Conservation (phyloP, 2,888 invertebrate species). For the Volucella inflata region DNA sequence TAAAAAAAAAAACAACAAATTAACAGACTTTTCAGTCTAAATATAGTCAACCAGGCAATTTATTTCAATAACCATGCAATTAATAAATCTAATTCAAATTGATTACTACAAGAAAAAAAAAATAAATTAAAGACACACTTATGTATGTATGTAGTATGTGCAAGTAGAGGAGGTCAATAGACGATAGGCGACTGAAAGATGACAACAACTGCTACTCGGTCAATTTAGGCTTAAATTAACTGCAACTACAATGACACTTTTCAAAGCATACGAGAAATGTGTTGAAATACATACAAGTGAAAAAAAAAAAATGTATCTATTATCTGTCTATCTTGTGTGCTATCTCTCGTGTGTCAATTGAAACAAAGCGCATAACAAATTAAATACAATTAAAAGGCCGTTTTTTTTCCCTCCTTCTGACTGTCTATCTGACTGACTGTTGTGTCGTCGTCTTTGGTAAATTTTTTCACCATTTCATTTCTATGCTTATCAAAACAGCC, state of each 20-base stretch:
- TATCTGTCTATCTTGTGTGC: slow-evolving; percentile 35
- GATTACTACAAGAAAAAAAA: no score
- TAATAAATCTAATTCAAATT: slow-evolving; percentile 66
- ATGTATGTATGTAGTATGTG: neutral
- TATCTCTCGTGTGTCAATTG: slow-evolving; percentile 71
- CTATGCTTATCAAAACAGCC: slow-evolving; percentile 59
- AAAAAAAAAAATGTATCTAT: slow-evolving; percentile 23
- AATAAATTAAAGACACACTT: neutral
- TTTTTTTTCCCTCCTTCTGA: slow-evolving; percentile 17
- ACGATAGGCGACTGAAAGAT: slow-evolving; percentile 53
- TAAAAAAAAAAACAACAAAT: neutral
- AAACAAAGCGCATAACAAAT: slow-evolving; percentile 74
- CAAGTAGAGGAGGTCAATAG: slow-evolving; percentile 66
- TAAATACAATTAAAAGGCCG: slow-evolving; percentile 70
- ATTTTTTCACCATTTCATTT: slow-evolving; percentile 48
- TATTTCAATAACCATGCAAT: slow-evolving; percentile 52
- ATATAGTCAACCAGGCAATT: slow-evolving; percentile 45
- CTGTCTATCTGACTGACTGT: slow-evolving; percentile 39
- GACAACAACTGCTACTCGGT: slow-evolving; percentile 41
- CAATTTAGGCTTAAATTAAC: slow-evolving; percentile 66
- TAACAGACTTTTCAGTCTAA: slow-evolving; percentile 21
- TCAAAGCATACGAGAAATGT: slow-evolving; percentile 3
- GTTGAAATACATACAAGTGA: slow-evolving; percentile 5
- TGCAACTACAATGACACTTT: slow-evolving; percentile 35
- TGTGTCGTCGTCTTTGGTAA: slow-evolving; percentile 12